Evolutionary conservation across 2,888 invertebrate species (phyloP), one percentile per base, ranked within the genome.

Genomic region (Leuctra nigra): DNA sequence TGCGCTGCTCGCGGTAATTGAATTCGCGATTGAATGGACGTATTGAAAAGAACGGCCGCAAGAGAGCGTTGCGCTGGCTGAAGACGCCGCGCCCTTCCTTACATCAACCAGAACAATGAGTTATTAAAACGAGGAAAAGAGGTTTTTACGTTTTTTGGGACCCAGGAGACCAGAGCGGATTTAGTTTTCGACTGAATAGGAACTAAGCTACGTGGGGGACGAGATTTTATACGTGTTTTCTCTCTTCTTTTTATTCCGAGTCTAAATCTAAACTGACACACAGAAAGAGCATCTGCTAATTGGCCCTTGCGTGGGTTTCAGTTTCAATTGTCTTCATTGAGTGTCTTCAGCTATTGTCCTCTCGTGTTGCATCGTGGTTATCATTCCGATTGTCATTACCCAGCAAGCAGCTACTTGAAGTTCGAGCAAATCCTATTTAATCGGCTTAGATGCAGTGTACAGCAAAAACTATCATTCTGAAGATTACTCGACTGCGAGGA

Each of bases 21-120:
- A 50, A 50, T 50, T 50, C 50, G 50, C 50, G 50, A 50, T 50
- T 50, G 50, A 50, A 50, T 50, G 50, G 50, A 50, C 50, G 16
- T 35, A 35, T 14, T 50, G 50, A 50, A 50, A 50, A 50, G 50
- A 50, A 50, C 50, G 50, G 9, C 35, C 33, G 50, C 50, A 20
- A 44, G 44, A 44, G 44, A 23, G 35, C 50, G 22, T 16, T 50
- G 50, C 50, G 50, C 16, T 16, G 16, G 41, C 41, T n/a, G n/a
- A n/a, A n/a, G 41, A 2, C 50, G 50, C 20, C 50, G 50, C 35
- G 29, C 50, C 50, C 20, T 35, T 33, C 18, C 50, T 50, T 35
- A 50, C 44, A 20, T 44, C 44, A 20, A 44, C 23, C 2, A 20
- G 23, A 44, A 44, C 44, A 44, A 44, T 44, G 44, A 44, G 44